Base-by-base conservation (phyloP, 2,113 vertebrate genomes). In the Osmerus mordax region DNA sequence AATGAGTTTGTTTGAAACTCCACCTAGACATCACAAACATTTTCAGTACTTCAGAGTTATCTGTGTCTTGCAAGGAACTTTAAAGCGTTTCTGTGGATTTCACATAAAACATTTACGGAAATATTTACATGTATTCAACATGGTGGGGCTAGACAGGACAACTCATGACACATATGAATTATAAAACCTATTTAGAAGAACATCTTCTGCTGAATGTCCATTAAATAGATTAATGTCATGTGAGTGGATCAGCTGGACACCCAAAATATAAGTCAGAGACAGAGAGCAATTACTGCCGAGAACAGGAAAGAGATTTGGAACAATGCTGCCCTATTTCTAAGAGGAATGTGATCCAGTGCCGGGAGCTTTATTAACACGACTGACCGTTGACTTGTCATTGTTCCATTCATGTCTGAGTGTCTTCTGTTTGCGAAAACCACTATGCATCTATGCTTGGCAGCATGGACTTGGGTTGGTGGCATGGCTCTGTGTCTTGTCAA, bases 211-310 rank as follows among this genome's bases (percentile, higher is more conserved):
- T 82, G 84, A 86, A 83, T 73, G 73, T 83, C 87, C 87, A 89
- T 90, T 89, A 89, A 85, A 89, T 74, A 86, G 83, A 89, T 89
- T 87, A 85, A 81, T 52, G 77, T 87, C 85, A 87, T 88, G 87
- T 80, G 85, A 87, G 85, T 77, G 84, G 78, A 89, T 89, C 87
- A 89, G 83, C 86, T 87, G 88, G 83, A 88, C 84, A 81, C 75
- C 80, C 82, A 85, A 85, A 85, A 84, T 87, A 82, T 83, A 41
- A 90, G 84, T 78, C 81, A 83, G 80, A 76, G 80, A 86, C 73
- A 67, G 78, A 78, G 78, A 85, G 81, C 84, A 86, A 86, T 85
- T 81, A 88, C 81, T 78, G 81, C 83, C 77, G 7, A 36, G 71
- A 78, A 77, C 80, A 75, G 78, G 70, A 15, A 78, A 69, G 74